phyloP scores from a whole-genome alignment of 2,888 invertebrate genomes.

The Muschampia plurimacula region DNA sequence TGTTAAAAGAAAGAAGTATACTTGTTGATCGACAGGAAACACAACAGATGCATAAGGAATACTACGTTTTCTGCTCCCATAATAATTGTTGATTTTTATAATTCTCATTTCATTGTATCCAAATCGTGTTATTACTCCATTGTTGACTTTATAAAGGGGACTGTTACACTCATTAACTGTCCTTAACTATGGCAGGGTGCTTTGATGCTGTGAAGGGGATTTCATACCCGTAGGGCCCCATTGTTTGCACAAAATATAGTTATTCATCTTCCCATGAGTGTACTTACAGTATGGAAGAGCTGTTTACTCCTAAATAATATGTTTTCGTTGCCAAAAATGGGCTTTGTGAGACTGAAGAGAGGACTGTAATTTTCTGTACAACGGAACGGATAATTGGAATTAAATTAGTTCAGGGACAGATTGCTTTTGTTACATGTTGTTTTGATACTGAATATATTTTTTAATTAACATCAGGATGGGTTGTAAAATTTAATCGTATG shows the following conservation, averaged over 20 bases:
- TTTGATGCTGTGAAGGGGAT: conserved; percentile 58
- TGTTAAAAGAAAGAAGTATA: neutral
- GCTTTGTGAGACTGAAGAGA: conserved; percentile 42
- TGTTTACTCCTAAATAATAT: conserved; percentile 56
- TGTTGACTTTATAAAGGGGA: conserved; percentile 75
- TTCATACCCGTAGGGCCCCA: conserved; percentile 61
- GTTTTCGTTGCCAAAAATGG: conserved; percentile 45
- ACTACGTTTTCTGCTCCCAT: conserved; percentile 35
- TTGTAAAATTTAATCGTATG: neutral
- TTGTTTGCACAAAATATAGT: conserved; percentile 77
- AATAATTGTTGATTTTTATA: conserved; percentile 68
- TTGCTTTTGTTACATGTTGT: conserved; percentile 4
- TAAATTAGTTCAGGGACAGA: conserved; percentile 21
- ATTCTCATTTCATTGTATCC: conserved; percentile 66
- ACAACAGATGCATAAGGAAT: neutral
- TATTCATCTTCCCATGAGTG: conserved; percentile 73
- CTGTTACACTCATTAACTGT: conserved; percentile 81
- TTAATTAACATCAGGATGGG: neutral
- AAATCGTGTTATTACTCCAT: conserved; percentile 76
- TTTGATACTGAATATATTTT: conserved; percentile 2
- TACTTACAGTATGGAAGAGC: conserved; percentile 46
- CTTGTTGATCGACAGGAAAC: neutral
- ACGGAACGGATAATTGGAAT: conserved; percentile 28
- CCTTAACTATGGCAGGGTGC: conserved; percentile 71
- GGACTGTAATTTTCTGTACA: conserved; percentile 38